phyloP scores from a whole-genome alignment of 2,113 vertebrate species.

The Falco punctatus region DNA sequence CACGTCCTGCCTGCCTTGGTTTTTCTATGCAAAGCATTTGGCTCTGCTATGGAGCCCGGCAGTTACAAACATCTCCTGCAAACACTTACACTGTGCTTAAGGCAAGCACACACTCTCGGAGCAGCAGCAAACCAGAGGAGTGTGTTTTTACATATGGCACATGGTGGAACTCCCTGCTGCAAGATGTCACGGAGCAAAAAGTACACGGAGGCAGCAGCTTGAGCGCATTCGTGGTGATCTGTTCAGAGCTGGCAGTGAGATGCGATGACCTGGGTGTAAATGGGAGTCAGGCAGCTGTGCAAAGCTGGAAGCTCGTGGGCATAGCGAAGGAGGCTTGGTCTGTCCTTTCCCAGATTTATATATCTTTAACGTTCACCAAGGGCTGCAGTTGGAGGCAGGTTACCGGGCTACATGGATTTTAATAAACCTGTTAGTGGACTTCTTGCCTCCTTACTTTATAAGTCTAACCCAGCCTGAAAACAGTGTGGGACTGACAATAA shows the following conservation, averaged over 20 bases:
- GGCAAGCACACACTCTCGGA: neutral
- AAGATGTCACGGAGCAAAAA: neutral
- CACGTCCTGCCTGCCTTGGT: neutral
- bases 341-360: neutral
- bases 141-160: fast-evolving
- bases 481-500: neutral
- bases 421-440: neutral
- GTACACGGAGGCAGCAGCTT: neutral
- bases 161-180: neutral
- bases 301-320: neutral
- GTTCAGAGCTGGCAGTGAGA: neutral
- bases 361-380: neutral
- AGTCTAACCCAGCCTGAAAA: neutral
- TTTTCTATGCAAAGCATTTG: neutral
- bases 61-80: neutral
- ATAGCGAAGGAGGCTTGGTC: neutral
- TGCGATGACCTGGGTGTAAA: neutral
- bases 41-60: neutral
- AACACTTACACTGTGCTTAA: neutral
- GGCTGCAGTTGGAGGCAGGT: neutral
- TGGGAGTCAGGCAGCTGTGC: neutral
- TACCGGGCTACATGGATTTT: neutral
- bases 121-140: neutral
- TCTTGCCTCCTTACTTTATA: neutral
- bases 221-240: neutral